A percentile compares a stretch with the other conserved stretches of the same genome.
These are phyloP conservation scores for Elaeidobius kamerunicus DNA, from an alignment of 2,888 invertebrate genomes.

Conservation along the genomic window DNA sequence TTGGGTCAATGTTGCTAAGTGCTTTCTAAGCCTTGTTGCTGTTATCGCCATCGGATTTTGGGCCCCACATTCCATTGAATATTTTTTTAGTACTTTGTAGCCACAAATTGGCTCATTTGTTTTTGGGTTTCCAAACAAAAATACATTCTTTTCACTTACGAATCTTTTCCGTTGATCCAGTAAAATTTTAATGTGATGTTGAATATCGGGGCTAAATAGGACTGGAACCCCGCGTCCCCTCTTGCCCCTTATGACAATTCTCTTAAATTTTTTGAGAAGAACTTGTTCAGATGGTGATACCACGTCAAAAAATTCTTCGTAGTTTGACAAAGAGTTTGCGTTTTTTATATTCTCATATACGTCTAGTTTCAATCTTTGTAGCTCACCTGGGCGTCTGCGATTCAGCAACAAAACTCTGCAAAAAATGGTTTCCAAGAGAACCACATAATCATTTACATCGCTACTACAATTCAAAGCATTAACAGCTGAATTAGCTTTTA, in stretches of 20 bases:
- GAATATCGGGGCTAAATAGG: slow-evolving; percentile 33
- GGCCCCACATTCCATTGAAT: slow-evolving; percentile 30
- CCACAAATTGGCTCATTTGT: slow-evolving; percentile 27
- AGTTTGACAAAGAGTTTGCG: slow-evolving; percentile 6
- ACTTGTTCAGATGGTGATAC: slow-evolving; percentile 20
- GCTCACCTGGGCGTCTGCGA: slow-evolving; percentile 31
- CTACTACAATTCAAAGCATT: background rate
- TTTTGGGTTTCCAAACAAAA: slow-evolving; percentile 30
- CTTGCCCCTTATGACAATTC: slow-evolving; percentile 14
- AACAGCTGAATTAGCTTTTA: slow-evolving; percentile 7
- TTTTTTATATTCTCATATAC: slow-evolving; percentile 4
- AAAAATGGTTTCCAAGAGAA: slow-evolving; percentile 30
- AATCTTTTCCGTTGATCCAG: slow-evolving; percentile 24
- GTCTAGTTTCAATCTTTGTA: slow-evolving; percentile 17
- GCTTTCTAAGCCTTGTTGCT: slow-evolving; percentile 33
- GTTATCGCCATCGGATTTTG: slow-evolving; percentile 31
- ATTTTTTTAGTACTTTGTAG: slow-evolving; percentile 35
- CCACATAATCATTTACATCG: background rate
- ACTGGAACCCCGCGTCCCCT: too few species aligned
- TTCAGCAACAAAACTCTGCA: slow-evolving; percentile 31
- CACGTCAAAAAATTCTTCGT: slow-evolving; percentile 24
- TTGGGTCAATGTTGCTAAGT: slow-evolving; percentile 35
- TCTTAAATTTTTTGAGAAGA: slow-evolving; percentile 25
- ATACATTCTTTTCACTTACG: slow-evolving; percentile 24
- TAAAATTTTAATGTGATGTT: slow-evolving; percentile 21